phyloP scores from a whole-genome alignment of 2,113 vertebrate genomes.

The Seriola quinqueradiata region DNA sequence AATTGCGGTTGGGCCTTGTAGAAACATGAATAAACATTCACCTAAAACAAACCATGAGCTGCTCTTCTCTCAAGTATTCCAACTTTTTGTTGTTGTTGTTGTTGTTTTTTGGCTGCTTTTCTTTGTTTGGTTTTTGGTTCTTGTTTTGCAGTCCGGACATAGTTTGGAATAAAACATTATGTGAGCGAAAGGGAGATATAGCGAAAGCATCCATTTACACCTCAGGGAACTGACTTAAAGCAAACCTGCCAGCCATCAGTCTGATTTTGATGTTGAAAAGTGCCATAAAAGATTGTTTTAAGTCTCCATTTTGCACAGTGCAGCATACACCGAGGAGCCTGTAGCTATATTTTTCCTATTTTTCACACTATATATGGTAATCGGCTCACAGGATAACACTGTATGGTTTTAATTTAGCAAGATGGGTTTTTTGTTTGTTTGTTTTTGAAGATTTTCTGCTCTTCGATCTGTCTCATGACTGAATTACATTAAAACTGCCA shows the following conservation, averaged over 20 bases:
- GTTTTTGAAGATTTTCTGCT: background rate
- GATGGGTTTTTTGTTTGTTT: background rate
- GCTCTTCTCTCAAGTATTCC: background rate
- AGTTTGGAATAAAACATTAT: background rate
- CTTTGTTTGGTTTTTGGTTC: background rate
- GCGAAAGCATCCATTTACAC: conserved; percentile 1
- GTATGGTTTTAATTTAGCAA: background rate
- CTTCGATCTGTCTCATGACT: conserved; percentile 36
- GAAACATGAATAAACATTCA: conserved; percentile 6
- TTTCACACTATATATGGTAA: conserved; percentile 10
- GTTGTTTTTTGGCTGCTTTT: background rate
- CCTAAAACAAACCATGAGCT: background rate
- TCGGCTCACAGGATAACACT: background rate
- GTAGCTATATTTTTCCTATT: background rate
- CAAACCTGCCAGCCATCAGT: background rate
- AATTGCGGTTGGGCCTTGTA: conserved; percentile 28
- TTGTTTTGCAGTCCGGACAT: background rate
- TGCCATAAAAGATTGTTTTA: background rate
- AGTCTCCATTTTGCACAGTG: conserved; percentile 17
- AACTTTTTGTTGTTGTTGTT: background rate
- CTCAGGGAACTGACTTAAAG: conserved; percentile 1
- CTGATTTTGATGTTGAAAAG: conserved; percentile 23
- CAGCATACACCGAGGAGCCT: background rate
- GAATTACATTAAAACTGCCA: conserved; percentile 68
- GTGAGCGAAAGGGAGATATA: background rate